Percentiles rank a stretch among this genome's conserved stretches.
Conservation (phyloP, 1,140 invertebrate species). For the Psix sp. region DNA sequence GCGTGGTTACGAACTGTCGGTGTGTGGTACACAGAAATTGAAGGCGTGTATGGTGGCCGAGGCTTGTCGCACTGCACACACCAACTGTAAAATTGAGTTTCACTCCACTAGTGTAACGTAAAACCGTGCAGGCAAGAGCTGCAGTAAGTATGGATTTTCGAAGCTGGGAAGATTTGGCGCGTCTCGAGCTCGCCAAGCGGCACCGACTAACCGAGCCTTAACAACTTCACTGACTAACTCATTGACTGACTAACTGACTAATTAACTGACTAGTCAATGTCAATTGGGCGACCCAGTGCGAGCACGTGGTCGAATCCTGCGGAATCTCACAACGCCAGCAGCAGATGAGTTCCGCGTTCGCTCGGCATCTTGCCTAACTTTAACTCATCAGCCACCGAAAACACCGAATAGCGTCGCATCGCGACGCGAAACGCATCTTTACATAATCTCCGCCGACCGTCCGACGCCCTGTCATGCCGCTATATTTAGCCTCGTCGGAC, state of each 20-base stretch:
- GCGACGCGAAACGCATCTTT: constrained; percentile 32
- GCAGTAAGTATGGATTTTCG: too few species aligned
- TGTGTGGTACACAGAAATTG: too few species aligned
- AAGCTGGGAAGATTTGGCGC: neutral
- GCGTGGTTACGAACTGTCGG: neutral
- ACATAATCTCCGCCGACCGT: constrained; percentile 25
- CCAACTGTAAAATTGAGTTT: constrained; percentile 39
- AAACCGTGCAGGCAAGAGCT: constrained; percentile 4
- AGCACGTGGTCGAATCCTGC: neutral
- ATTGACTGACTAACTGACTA: constrained; percentile 15
- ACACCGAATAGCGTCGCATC: constrained; percentile 12
- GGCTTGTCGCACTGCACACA: constrained; percentile 50
- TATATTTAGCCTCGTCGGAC: constrained; percentile 26
- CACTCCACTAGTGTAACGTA: constrained; percentile 2
- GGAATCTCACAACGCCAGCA: constrained; percentile 17
- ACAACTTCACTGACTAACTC: constrained; percentile 11
- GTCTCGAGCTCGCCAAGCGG: neutral
- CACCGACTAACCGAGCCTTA: constrained; percentile 2
- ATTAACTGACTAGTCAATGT: constrained; percentile 1
- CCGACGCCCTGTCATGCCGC: constrained; percentile 25
- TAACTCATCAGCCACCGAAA: constrained; percentile 20
- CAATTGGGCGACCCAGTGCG: neutral
- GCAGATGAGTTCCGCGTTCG: constrained; percentile 9
- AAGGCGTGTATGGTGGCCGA: too few species aligned
- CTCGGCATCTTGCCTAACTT: constrained; percentile 16